Percentiles rank a stretch among this genome's conserved stretches.
Evolutionary conservation across 1,140 invertebrate species (phyloP).

Genomic region (Araneus ventricosus): DNA sequence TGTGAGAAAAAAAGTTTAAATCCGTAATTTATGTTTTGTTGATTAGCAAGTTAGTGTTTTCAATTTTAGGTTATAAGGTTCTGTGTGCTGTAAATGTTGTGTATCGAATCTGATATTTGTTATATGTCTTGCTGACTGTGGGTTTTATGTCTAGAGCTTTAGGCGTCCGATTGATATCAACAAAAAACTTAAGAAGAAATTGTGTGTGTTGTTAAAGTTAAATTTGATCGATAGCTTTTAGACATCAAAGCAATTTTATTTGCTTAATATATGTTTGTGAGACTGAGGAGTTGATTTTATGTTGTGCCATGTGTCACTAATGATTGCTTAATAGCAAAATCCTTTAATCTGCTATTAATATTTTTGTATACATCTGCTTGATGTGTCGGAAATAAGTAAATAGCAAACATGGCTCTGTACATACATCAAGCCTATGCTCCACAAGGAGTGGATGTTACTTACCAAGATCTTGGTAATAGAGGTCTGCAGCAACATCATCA

Average conservation of each 20-base stretch:
- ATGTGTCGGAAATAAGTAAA: neutral
- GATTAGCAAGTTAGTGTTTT: neutral
- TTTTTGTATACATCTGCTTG: neutral
- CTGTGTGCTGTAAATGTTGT: neutral
- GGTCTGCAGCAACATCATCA: conserved; percentile 69
- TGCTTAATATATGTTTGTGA: neutral
- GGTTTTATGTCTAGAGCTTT: conserved; percentile 36
- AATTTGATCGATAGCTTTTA: neutral
- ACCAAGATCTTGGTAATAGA: conserved; percentile 73
- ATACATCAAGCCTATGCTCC: conserved; percentile 67
- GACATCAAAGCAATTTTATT: neutral
- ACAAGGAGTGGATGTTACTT: conserved; percentile 64
- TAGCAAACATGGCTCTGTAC: conserved; percentile 52
- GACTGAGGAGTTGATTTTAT: neutral
- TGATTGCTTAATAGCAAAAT: neutral
- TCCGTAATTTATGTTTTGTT: neutral
- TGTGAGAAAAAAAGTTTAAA: conserved; percentile 19
- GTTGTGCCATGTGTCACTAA: neutral
- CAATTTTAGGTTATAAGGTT: neutral
- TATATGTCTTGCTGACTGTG: neutral
- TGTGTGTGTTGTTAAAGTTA: conserved; percentile 13
- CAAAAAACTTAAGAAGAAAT: conserved; percentile 41
- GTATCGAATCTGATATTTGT: neutral
- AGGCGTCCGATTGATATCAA: conserved; percentile 57
- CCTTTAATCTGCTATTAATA: neutral